Base-by-base conservation (phyloP, 2,797 vertebrate genomes). In the Austrolebias charrua region DNA sequence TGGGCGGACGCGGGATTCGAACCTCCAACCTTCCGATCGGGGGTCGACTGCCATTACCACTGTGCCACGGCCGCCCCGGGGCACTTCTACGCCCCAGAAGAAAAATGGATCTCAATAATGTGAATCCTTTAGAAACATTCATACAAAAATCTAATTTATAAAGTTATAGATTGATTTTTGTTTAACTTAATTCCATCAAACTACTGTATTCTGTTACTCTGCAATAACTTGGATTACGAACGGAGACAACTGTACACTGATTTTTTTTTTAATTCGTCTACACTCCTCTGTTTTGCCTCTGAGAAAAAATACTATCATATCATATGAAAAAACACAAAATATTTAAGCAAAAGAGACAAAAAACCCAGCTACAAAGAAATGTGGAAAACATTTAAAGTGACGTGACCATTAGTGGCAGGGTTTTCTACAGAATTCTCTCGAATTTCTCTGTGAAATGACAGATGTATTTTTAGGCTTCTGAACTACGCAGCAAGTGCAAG, bases 401-500 rank as follows among this genome's bases (percentile, higher is more conserved):
- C 78, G 29, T 82, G 88, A 86, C 84, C 85, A 54, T 84, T 80
- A 78, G 78, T 78, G 83, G 77, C 78, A 73, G 62, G 16, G 44
- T 65, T 82, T 80, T 79, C 82, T 68, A 55, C 71, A 71, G 86
- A 86, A 86, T 80, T 88, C 80, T 76, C 81, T 71, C 78, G 82
- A 87, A 85, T 90, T 84, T 90, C 87, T 88, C 78, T 56, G 24
- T 7, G 61, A 78, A 75, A 78, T 73, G 84, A 88, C 78, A 77
- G 71, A 75, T 83, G 73, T 89, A 90, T 89, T 90, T 91, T 88
- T 89, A 87, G 85, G 84, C 75, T 56, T 79, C 73, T 85, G 69
- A 90, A 90, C 79, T 85, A 82, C 84, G 83, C 79, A 85, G 83
- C 80, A 89, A 89, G 81, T 80, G 85, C 82, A 79, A 76, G 82